Evolutionary conservation across 2,888 invertebrate species (phyloP).

Genomic region (Nemoura dubitans): DNA sequence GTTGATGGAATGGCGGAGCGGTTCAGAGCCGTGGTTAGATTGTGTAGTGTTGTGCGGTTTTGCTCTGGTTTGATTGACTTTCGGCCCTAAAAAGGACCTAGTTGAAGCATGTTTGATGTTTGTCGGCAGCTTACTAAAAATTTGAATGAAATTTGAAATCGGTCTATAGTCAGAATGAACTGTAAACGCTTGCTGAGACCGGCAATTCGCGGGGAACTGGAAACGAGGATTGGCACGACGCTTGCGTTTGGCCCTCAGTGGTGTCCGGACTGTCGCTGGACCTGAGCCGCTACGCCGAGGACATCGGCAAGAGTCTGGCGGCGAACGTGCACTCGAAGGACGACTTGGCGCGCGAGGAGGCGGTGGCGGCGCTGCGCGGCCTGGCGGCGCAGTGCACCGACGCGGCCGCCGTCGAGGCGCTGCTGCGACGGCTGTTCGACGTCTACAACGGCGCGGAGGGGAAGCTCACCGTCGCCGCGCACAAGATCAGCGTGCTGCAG

Average conservation of each 20-base stretch:
- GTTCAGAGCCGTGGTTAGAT: too few relatives aligned
- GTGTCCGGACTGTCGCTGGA: conserved; percentile 76
- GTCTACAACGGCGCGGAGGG: conserved; percentile 90
- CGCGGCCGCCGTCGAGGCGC: conserved; percentile 69
- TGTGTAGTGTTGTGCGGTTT: too few relatives aligned
- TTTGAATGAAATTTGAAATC: too few relatives aligned
- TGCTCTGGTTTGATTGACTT: too few relatives aligned
- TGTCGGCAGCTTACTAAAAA: too few relatives aligned
- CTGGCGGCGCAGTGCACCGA: conserved; percentile 78
- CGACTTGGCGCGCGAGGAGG: conserved; percentile 76
- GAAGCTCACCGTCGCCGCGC: conserved; percentile 87
- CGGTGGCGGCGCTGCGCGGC: conserved; percentile 75
- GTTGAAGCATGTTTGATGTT: too few relatives aligned
- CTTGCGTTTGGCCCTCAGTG: conserved; percentile 58
- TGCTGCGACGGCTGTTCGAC: conserved; percentile 77
- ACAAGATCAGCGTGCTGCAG: conserved; percentile 86
- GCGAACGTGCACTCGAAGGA: conserved; percentile 88
- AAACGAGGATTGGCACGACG: too few relatives aligned
- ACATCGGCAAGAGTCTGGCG: conserved; percentile 77
- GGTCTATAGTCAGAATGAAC: too few relatives aligned
- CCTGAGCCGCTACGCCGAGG: conserved; percentile 78
- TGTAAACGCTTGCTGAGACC: too few relatives aligned
- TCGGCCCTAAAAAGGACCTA: too few relatives aligned
- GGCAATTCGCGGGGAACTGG: too few relatives aligned
- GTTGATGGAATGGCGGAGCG: too few relatives aligned